Base-by-base conservation (phyloP, 1,140 invertebrate genomes). In the Phymastichus coffea region DNA sequence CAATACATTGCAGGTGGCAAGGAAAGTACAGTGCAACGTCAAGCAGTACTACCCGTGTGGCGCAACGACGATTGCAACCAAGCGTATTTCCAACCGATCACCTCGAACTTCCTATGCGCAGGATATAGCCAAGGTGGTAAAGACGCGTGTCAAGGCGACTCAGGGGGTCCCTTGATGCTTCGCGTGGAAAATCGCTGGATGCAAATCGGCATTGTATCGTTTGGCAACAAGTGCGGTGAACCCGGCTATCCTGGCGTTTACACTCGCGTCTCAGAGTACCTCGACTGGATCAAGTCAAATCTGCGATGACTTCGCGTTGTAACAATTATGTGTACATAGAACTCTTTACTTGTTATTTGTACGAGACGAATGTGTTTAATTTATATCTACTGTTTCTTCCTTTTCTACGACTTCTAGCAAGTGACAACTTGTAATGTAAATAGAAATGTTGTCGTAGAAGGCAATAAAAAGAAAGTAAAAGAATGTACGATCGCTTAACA, bases 51-150 rank as follows among this genome's bases (percentile, higher is more conserved):
- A 22, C 93, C 93, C 0, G 88, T 97, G 15, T 96, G 94, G 93
- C 85, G 89, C 48, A 95, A 95, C 71, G 88, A 91, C 60, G 93
- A 96, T 66, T 94, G 94, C 70, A 89, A 95, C 76, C 82, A 87
- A 37, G 91, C 92, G 10, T 95, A 95, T 74, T 94, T 93, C 76
- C 94, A 96, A 70, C 91, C 91, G 4, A 96, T 97, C 62, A 95
- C 91, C 2, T 86, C 88, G 26, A 93, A 91, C 61, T 96, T 96
- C 76, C 78, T 97, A 1, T 97, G 94, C 70, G 94, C 94, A 26
- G 94, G 94, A 0, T 92, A 92, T 67, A 88, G 88, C 6, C 87
- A 94, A 68, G 94, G 94, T 2, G 93, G 93, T 0, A 92, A 92
- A 43, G 94, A 97, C 72, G 93, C 93, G 14, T 97, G 94, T 74